Percentiles rank a stretch among this genome's conserved stretches.
These are phyloP conservation scores for Gymnocypris eckloni DNA, from an alignment of 2,797 vertebrate species.

Conservation along the genomic window DNA sequence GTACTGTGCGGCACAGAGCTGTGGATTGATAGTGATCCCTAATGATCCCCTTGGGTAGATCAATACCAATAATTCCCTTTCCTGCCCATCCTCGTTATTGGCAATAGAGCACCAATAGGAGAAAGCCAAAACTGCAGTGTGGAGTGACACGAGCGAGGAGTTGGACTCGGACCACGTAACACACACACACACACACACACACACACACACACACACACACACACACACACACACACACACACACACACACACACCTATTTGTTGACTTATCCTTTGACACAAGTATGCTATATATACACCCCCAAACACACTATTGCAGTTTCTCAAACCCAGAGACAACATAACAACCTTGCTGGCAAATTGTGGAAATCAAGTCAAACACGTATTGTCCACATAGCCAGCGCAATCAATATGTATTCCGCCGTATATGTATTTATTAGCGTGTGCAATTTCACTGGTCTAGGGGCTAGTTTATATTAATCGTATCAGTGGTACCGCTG, in stretches of 20 bases:
- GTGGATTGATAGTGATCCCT: constrained; percentile 99
- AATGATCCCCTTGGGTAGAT: constrained; percentile 99
- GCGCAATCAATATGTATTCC: constrained; percentile 73
- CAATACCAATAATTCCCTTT: constrained; percentile 99
- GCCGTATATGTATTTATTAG: constrained; percentile 71
- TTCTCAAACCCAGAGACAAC: constrained; percentile 34
- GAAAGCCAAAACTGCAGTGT: constrained; percentile 72
- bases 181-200: constrained; percentile 21
- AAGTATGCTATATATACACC: constrained; percentile 20
- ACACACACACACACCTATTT: constrained; percentile 2
- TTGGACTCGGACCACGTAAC: constrained; percentile 62
- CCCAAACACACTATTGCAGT: constrained; percentile 17
- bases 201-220: constrained; percentile 17
- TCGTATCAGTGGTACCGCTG: constrained; percentile 66
- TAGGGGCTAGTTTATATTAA: constrained; percentile 68
- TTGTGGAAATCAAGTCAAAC: constrained; percentile 68
- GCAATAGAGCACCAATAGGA: constrained; percentile 83
- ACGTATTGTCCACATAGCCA: constrained; percentile 61
- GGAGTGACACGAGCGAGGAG: constrained; percentile 72
- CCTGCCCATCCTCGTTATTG: constrained; percentile 96
- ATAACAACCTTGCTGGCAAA: constrained; percentile 49
- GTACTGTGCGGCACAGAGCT: constrained; percentile 92
- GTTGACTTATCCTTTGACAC: constrained; percentile 50
- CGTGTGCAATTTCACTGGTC: constrained; percentile 66
- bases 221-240: constrained; percentile 29